Percentiles rank a stretch among this genome's conserved stretches.
Conservation (phyloP, 2,888 invertebrate genomes). For the Lysandra coridon region DNA sequence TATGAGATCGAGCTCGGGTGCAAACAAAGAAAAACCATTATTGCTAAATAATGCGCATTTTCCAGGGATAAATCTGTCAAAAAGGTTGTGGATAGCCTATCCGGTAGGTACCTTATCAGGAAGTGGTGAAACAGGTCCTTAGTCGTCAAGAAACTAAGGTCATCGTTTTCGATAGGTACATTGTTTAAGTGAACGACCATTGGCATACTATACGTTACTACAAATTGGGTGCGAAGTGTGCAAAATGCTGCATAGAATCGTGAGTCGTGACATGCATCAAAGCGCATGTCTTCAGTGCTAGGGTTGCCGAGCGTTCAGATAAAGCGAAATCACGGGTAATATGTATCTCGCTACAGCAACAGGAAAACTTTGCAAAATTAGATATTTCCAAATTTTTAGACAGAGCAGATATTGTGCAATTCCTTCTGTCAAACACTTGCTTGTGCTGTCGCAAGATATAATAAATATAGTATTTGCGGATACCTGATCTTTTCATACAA, state of each 20-base stretch:
- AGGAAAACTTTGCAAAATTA: no score
- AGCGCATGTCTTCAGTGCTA: background rate
- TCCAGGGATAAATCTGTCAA: no score
- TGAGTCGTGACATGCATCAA: background rate
- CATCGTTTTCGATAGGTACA: background rate
- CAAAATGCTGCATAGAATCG: background rate
- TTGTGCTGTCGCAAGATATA: background rate
- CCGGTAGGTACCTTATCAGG: no score
- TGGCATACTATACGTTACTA: background rate
- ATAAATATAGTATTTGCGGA: background rate
- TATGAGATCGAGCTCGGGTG: no score
- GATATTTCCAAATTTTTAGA: no score
- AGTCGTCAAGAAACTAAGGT: background rate
- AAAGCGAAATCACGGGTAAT: background rate
- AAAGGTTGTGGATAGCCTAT: no score
- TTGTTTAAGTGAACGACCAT: background rate
- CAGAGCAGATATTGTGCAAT: no score
- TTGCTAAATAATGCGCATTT: no score
- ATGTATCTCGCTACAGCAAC: no score
- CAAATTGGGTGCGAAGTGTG: background rate
- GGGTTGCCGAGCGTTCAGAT: background rate
- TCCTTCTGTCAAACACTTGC: no score
- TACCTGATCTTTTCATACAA: background rate
- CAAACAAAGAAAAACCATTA: background rate
- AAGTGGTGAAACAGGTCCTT: no score